Evolutionary conservation across 2,797 vertebrate genomes (phyloP).

Genomic region (Aythya fuligula): DNA sequence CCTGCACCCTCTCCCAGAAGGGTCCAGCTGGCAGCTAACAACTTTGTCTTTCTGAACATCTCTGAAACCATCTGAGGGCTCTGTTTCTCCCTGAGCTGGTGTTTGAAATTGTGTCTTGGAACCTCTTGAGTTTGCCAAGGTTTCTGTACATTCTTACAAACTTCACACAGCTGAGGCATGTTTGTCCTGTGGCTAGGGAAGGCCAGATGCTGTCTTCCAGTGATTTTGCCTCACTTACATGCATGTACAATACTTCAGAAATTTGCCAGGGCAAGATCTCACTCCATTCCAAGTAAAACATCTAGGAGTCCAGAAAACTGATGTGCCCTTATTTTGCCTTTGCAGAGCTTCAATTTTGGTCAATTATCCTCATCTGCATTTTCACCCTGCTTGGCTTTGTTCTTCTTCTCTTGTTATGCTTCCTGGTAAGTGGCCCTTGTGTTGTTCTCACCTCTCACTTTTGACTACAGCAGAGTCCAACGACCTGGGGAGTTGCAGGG

Average conservation of each 20-base stretch:
- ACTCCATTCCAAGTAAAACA: accelerated
- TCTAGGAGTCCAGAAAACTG: background rate
- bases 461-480: background rate
- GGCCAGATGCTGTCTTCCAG: background rate
- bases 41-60: background rate
- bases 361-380: constrained; percentile 74
- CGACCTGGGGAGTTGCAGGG: background rate
- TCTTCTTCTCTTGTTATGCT: constrained; percentile 63
- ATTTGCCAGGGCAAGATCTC: background rate
- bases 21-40: background rate
- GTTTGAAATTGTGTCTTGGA: background rate
- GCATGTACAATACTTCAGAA: background rate
- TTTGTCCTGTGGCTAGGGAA: background rate
- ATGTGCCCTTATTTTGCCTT: background rate
- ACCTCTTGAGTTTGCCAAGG: background rate
- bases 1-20: background rate
- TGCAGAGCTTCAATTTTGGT: constrained; percentile 71
- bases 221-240: background rate
- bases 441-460: background rate
- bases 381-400: constrained; percentile 61
- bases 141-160: background rate
- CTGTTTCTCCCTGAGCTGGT: background rate
- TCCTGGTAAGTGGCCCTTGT: constrained; percentile 66
- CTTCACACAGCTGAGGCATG: background rate
- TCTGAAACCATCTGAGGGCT: background rate